A percentile compares a stretch with the other conserved stretches of the same genome.
Conservation (phyloP, 2,888 invertebrate species). For the Yponomeuta sedellus region DNA sequence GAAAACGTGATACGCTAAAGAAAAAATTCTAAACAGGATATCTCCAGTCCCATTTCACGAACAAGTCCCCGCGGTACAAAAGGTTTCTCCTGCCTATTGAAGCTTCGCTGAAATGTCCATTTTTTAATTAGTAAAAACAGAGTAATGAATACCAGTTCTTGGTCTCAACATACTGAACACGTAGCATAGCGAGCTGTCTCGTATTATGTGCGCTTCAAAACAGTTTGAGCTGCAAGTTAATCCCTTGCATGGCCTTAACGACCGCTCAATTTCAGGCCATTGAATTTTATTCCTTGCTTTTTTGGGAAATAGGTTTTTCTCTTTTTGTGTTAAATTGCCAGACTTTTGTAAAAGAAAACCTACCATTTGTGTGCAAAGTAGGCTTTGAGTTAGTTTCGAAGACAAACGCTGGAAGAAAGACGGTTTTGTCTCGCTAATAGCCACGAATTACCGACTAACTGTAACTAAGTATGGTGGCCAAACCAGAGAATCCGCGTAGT, state of each 20-base stretch:
- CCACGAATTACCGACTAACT: constrained; percentile 1
- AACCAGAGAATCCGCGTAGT: not conserved
- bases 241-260: no score
- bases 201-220: no score
- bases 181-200: no score
- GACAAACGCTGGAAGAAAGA: constrained; percentile 3
- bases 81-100: no score
- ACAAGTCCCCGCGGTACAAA: no score
- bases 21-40: no score
- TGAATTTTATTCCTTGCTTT: not conserved
- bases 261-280: not conserved
- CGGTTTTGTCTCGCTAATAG: not conserved
- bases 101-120: not conserved
- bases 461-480: not conserved
- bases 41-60: no score
- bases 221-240: no score
- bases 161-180: not conserved
- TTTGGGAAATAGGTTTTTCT: not conserved
- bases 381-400: not conserved
- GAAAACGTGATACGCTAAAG: no score
- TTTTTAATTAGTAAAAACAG: not conserved
- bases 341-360: not conserved
- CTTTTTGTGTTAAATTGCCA: not conserved
- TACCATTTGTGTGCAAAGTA: constrained; percentile 4
- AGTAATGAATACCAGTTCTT: not conserved